Evolutionary conservation across 2,888 invertebrate species (phyloP), one percentile per base, ranked within the genome.

Genomic region (Leptopterna dolabrata): DNA sequence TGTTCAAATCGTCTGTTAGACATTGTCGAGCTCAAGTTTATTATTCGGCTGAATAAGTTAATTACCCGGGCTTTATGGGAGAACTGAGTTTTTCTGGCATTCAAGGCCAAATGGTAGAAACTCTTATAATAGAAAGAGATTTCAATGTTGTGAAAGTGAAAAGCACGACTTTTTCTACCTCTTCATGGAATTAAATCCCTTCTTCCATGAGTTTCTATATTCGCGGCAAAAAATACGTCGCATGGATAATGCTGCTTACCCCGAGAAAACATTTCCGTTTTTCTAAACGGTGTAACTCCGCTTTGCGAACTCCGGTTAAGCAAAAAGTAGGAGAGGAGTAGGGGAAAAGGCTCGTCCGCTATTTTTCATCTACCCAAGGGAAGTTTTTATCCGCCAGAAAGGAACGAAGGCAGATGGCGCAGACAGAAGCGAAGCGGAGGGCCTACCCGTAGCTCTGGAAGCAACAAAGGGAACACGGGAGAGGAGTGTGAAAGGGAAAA

Each of bases 301-400:
- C 73, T 41, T 41, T 30, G 73, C 7, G 36, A 73, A 73, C 36
- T 73, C 73, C 36, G 0, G 73, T 36, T 24, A 16, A 73, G 36
- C 36, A 30, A 73, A 30, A 27, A 30, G 36, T 16, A 19, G 14
- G 36, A 73, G 73, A 19, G 14, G n/a, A 14, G 70, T 30, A 19
- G 36, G 19, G 16, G 14, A 36, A 36, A 73, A 73, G n/a, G 73
- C 16, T 7, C 16, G 9, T 36, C 19, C 36, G 16, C 41, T 73
- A 73, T 73, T 73, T 73, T 73, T 73, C 73, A 73, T 73, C 73
- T 41, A 41, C 73, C 73, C 73, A 36, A 41, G 73, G 51, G 81
- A 81, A 81, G 81, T 81, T 81, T 81, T 81, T 81, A 51, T 81
- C 81, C 81, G 51, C 55, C 81, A 81, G 30, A 51, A 51, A 51